phyloP scores from a whole-genome alignment of 2,797 vertebrate species.

The Tiaroga cobitis region DNA sequence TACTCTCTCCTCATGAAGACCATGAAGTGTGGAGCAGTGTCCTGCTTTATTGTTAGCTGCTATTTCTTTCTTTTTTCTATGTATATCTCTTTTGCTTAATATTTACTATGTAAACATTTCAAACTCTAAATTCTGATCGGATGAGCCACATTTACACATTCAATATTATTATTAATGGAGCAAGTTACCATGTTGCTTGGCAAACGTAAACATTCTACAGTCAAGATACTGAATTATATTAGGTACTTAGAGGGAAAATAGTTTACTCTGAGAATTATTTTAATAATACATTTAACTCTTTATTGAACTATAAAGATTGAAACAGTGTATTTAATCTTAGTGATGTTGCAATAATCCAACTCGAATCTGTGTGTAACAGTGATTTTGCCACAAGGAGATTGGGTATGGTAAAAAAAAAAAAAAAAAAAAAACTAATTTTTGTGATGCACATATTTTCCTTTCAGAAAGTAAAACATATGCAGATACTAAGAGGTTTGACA shows the following conservation, averaged over 20 bases:
- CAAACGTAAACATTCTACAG: background rate
- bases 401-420: background rate
- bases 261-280: background rate
- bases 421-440: background rate
- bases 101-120: background rate
- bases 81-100: background rate
- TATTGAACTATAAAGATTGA: background rate
- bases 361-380: background rate
- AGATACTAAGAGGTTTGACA: background rate
- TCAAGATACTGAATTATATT: background rate
- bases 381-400: background rate
- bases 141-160: background rate
- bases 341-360: background rate
- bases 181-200: background rate
- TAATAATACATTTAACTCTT: background rate
- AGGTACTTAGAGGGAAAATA: background rate
- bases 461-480: background rate
- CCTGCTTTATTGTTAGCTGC: background rate
- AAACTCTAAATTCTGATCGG: background rate
- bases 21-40: slow-evolving; percentile 19
- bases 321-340: background rate
- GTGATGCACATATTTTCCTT: background rate
- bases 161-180: background rate
- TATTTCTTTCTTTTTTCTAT: background rate
- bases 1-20: slow-evolving; percentile 20